Conservation (phyloP, 1,140 invertebrate species). For the Bursaphelenchus mucronatus region DNA sequence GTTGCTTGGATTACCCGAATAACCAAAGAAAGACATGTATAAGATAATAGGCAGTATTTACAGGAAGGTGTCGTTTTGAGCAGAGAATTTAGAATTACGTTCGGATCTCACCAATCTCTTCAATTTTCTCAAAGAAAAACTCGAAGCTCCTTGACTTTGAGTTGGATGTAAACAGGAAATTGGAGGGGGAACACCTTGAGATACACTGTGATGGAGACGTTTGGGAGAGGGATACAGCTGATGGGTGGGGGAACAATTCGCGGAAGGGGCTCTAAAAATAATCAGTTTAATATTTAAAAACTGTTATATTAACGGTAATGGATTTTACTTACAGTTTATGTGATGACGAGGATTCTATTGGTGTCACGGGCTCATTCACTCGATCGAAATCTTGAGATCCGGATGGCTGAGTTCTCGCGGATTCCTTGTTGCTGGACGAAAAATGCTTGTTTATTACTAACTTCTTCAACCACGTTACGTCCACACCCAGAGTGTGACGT, state of each 20-base stretch:
- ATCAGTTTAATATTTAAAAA: not conserved
- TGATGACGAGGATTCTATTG: not conserved
- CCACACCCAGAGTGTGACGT: constrained; percentile 54
- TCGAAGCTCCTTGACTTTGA: not conserved
- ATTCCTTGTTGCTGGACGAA: not conserved
- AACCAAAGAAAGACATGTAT: no score
- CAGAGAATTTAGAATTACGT: no score
- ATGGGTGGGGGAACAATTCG: constrained; percentile 5
- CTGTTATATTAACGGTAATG: not conserved
- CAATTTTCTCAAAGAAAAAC: constrained; percentile 3
- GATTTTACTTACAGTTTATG: constrained; percentile 12
- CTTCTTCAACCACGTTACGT: constrained; percentile 54
- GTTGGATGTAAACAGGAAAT: constrained; percentile 6
- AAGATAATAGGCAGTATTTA: no score
- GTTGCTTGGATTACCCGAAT: no score
- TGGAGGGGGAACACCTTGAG: constrained; percentile 4
- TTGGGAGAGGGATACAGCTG: constrained; percentile 4
- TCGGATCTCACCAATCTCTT: constrained; percentile 5
- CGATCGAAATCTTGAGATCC: not conserved
- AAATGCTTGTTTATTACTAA: constrained; percentile 42
- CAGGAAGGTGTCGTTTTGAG: no score
- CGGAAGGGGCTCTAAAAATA: constrained; percentile 10
- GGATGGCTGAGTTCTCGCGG: not conserved
- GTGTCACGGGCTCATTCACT: constrained; percentile 1
- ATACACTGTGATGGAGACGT: constrained; percentile 14